phyloP scores from a whole-genome alignment of 1,140 invertebrate species.

The Drosophila prosaltans region DNA sequence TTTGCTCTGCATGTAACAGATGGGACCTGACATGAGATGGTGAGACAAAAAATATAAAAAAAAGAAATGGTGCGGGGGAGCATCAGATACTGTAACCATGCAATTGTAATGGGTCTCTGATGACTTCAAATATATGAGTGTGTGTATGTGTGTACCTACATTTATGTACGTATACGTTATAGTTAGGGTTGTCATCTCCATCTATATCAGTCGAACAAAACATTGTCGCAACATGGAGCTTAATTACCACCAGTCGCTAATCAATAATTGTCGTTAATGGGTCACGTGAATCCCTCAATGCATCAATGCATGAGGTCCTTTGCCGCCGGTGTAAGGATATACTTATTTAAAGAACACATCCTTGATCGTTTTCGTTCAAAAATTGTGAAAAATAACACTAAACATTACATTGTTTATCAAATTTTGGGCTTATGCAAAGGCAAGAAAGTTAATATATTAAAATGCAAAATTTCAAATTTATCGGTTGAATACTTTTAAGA shows the following conservation, averaged over 20 bases:
- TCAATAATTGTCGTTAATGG: neutral
- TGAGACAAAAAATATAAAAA: neutral
- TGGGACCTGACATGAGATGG: constrained; percentile 3
- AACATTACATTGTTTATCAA: too few species aligned
- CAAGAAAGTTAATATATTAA: too few species aligned
- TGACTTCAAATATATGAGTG: neutral
- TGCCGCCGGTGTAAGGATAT: too few species aligned
- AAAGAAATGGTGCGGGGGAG: neutral
- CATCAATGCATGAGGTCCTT: too few species aligned
- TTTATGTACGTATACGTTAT: neutral
- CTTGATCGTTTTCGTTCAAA: too few species aligned
- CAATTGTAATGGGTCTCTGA: constrained; percentile 13
- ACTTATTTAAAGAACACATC: too few species aligned
- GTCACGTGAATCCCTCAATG: neutral
- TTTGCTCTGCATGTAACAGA: constrained; percentile 29
- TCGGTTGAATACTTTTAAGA: too few species aligned
- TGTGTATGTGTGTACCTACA: neutral
- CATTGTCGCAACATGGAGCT: neutral
- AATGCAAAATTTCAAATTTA: too few species aligned
- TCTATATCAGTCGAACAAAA: neutral
- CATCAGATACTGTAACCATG: neutral
- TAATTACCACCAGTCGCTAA: neutral
- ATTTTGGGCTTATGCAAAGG: too few species aligned
- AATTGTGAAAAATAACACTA: too few species aligned
- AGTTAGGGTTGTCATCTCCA: constrained; percentile 8